Evolutionary conservation across 2,888 invertebrate species (phyloP).

Genomic region (Sphaerophoria rueppellii): DNA sequence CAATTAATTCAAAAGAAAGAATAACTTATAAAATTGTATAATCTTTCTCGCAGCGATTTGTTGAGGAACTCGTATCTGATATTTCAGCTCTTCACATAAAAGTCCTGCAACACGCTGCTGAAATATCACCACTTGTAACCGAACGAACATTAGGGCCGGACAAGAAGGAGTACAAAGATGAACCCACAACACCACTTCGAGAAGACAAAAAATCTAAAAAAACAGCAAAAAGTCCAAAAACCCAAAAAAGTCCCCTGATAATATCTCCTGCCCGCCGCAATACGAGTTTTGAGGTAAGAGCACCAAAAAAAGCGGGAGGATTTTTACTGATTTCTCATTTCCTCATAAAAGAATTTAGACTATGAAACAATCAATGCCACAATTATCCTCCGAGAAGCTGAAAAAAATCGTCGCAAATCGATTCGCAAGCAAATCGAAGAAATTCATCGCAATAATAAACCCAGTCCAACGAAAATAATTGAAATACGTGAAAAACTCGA

Average conservation of each 20-base stretch:
- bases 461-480: constrained; percentile 79
- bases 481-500: constrained; percentile 66
- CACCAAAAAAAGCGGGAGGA: neutral
- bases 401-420: constrained; percentile 76
- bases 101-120: constrained; percentile 75
- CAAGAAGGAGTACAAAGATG: constrained; percentile 48
- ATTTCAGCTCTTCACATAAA: constrained; percentile 69
- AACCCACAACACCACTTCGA: neutral
- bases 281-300: constrained; percentile 40
- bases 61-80: constrained; percentile 67
- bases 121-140: constrained; percentile 75
- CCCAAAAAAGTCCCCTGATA: constrained; percentile 14
- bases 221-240: neutral
- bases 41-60: constrained; percentile 41
- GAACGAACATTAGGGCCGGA: constrained; percentile 78
- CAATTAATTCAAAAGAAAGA: neutral
- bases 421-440: constrained; percentile 73
- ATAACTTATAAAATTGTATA: neutral
- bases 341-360: constrained; percentile 72
- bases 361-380: constrained; percentile 76
- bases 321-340: neutral
- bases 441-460: constrained; percentile 71
- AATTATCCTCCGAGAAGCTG: constrained; percentile 76
- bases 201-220: neutral
- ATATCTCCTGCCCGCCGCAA: constrained; percentile 12